These are phyloP conservation scores for Drosophila multiciliata DNA, from an alignment of 2,888 invertebrate genomes.

Conservation along the genomic window DNA sequence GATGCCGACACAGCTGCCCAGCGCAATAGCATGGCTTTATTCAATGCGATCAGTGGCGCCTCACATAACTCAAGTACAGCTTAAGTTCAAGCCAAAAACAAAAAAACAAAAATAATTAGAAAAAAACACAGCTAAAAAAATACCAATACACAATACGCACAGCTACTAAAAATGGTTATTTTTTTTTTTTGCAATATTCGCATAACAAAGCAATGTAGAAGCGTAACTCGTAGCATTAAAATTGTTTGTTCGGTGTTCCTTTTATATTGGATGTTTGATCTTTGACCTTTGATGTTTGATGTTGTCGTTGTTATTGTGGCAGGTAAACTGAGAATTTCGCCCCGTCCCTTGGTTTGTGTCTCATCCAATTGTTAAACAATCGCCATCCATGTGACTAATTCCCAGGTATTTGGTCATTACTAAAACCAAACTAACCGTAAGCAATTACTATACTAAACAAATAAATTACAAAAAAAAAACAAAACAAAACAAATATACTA, in stretches of 20 bases:
- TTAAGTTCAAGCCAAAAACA: constrained; percentile 84
- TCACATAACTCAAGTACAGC: constrained; percentile 93
- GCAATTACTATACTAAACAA: constrained; percentile 19
- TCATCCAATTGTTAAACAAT: constrained; percentile 42
- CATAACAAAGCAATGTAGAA: constrained; percentile 67
- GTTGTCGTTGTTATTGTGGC: constrained; percentile 67
- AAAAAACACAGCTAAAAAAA: constrained; percentile 19
- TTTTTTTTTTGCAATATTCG: constrained; percentile 35
- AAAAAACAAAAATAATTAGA: constrained; percentile 1
- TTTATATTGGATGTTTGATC: constrained; percentile 51
- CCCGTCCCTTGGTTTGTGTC: constrained; percentile 58
- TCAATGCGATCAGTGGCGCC: constrained; percentile 92
- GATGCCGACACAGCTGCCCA: constrained; percentile 87
- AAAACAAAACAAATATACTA: constrained; percentile 14
- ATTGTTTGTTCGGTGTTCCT: constrained; percentile 69
- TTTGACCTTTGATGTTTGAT: constrained; percentile 59
- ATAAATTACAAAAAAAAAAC: constrained; percentile 2
- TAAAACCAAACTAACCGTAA: constrained; percentile 41
- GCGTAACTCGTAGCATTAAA: constrained; percentile 58
- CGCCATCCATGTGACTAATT: constrained; percentile 62
- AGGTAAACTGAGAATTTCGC: constrained; percentile 68
- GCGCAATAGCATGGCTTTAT: constrained; percentile 91
- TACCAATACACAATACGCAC: constrained; percentile 56
- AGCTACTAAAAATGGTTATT: constrained; percentile 61
- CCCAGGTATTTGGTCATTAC: constrained; percentile 44